phyloP scores from a whole-genome alignment of 1,140 invertebrate genomes.

The Phymastichus coffea region DNA sequence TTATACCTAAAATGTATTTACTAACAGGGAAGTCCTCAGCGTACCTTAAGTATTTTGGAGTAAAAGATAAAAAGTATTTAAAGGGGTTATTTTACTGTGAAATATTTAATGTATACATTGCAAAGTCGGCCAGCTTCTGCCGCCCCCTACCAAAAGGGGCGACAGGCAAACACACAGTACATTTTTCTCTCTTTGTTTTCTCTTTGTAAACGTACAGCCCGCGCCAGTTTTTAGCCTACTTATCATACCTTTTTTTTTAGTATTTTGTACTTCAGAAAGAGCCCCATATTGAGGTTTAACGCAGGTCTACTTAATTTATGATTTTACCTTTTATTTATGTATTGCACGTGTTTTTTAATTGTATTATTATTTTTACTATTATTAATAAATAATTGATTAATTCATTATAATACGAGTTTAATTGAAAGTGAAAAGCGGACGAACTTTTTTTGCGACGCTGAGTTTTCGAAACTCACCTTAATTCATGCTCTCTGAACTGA shows the following conservation, averaged over 20 bases:
- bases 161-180: too few relatives aligned
- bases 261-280: slow-evolving; percentile 23
- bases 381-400: slow-evolving; percentile 16
- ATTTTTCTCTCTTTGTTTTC: slow-evolving; percentile 10
- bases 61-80: too few relatives aligned
- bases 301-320: slow-evolving; percentile 27
- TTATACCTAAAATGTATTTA: too few relatives aligned
- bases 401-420: slow-evolving; percentile 7
- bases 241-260: neutral
- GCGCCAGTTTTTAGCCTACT: slow-evolving; percentile 27
- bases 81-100: too few relatives aligned
- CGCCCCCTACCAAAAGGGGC: too few relatives aligned
- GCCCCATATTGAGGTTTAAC: slow-evolving; percentile 1
- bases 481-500: neutral
- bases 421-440: slow-evolving; percentile 29
- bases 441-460: slow-evolving; percentile 7
- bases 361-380: slow-evolving; percentile 8
- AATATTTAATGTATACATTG: too few relatives aligned
- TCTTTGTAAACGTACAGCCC: slow-evolving; percentile 8
- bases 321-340: slow-evolving; percentile 26
- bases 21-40: slow-evolving; percentile 2
- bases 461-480: slow-evolving; percentile 1
- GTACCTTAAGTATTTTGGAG: too few relatives aligned
- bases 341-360: slow-evolving; percentile 27
- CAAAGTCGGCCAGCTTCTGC: too few relatives aligned